Percentiles rank a stretch among this genome's conserved stretches.
Conservation (phyloP, 2,113 vertebrate genomes). For the Sterna hirundo region DNA sequence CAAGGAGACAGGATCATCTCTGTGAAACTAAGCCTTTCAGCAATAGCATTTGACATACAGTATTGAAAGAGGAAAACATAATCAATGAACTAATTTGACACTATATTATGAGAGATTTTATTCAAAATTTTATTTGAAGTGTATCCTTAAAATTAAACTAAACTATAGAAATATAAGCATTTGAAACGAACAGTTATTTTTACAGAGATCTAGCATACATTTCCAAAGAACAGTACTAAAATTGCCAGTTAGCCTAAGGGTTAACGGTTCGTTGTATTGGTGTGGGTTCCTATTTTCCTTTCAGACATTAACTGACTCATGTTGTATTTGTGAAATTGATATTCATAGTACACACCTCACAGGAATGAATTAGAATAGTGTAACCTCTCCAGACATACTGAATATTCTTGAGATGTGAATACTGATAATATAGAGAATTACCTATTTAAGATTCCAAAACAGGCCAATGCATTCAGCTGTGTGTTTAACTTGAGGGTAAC, state of each 20-base stretch:
- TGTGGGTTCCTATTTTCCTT: not conserved
- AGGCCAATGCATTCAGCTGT: not conserved
- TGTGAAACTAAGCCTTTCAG: not conserved
- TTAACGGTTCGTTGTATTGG: not conserved
- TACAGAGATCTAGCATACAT: not conserved
- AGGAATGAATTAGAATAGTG: constrained; percentile 16
- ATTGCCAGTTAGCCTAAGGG: not conserved
- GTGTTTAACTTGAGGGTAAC: not conserved
- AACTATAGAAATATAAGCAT: not conserved
- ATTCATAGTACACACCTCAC: constrained; percentile 3
- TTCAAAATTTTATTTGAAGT: not conserved
- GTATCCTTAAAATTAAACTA: not conserved
- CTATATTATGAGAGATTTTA: not conserved
- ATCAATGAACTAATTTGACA: not conserved
- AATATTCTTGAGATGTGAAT: not conserved
- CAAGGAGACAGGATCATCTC: not conserved
- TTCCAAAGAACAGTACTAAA: not conserved
- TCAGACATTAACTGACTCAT: not conserved
- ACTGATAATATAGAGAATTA: not conserved
- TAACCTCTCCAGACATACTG: constrained; percentile 3
- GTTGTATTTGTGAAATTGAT: constrained; percentile 33
- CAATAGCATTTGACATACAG: not conserved
- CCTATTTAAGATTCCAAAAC: not conserved
- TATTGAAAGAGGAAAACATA: not conserved
- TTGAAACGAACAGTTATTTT: not conserved